These are phyloP conservation scores for Dilophus febrilis DNA, from an alignment of 2,888 invertebrate genomes.

Conservation along the genomic window DNA sequence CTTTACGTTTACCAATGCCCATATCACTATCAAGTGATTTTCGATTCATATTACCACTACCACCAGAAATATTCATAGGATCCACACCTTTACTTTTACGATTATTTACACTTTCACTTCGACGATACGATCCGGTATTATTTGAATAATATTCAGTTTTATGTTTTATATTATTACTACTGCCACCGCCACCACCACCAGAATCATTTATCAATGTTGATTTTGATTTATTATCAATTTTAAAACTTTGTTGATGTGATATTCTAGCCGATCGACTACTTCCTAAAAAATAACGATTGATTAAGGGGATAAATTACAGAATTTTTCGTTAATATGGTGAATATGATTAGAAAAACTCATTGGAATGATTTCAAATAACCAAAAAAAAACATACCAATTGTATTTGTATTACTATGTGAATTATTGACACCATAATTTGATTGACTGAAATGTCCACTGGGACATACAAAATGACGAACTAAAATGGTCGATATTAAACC, in stretches of 20 bases:
- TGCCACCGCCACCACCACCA: no score
- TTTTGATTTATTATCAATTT: not conserved
- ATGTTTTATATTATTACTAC: no score
- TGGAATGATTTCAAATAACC: slow-evolving; percentile 36
- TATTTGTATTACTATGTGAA: slow-evolving; percentile 46
- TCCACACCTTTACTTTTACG: no score
- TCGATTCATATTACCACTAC: slow-evolving; percentile 1
- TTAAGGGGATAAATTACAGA: not conserved
- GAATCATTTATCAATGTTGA: no score
- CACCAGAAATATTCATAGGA: no score
- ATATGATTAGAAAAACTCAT: slow-evolving; percentile 29
- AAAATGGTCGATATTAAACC: slow-evolving; percentile 62
- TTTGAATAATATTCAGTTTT: no score
- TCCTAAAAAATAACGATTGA: no score
- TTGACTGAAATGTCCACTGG: slow-evolving; percentile 31
- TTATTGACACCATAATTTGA: slow-evolving; percentile 20
- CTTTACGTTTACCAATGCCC: slow-evolving; percentile 19
- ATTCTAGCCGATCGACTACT: slow-evolving; percentile 28
- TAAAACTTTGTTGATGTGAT: slow-evolving; percentile 11
- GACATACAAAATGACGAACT: slow-evolving; percentile 47
- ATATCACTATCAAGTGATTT: slow-evolving; percentile 18
- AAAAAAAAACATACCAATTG: slow-evolving; percentile 36
- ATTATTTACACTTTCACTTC: no score
- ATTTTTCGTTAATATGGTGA: not conserved
- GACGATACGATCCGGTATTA: not conserved